A percentile compares a stretch with the other conserved stretches of the same genome.
Conservation (phyloP, 1,140 invertebrate genomes). For the Dryas iulia region DNA sequence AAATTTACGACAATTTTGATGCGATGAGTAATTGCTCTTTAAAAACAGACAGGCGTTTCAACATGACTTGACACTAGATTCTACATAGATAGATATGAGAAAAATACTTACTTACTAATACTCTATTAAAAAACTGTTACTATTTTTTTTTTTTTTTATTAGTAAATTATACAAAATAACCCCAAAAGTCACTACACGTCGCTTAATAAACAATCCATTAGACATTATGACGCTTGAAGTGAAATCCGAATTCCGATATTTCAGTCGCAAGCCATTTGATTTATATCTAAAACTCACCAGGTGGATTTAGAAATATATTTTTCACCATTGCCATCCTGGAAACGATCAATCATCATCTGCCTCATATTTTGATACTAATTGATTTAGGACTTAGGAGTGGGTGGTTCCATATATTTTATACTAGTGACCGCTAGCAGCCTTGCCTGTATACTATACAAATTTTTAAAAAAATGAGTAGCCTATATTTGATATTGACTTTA, state of each 20-base stretch:
- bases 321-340: neutral
- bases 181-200: neutral
- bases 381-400: neutral
- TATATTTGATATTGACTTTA: too few species aligned
- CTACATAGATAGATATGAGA: too few species aligned
- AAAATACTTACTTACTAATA: too few species aligned
- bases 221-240: neutral
- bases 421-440: too few species aligned
- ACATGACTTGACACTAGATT: too few species aligned
- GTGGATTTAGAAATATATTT: slow-evolving; percentile 21
- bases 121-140: neutral
- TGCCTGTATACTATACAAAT: too few species aligned
- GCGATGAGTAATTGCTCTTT: too few species aligned
- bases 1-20: too few species aligned
- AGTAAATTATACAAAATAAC: neutral
- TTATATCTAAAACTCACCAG: slow-evolving; percentile 19
- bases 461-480: too few species aligned
- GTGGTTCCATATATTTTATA: neutral
- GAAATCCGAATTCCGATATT: slow-evolving; percentile 5
- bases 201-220: slow-evolving; percentile 7
- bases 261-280: slow-evolving; percentile 24
- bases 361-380: slow-evolving; percentile 13
- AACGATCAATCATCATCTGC: slow-evolving; percentile 14
- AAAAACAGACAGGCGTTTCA: too few species aligned
- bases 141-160: too few species aligned